Percentiles rank a stretch among this genome's conserved stretches.
phyloP scores from a whole-genome alignment of 1,140 invertebrate species.

The Aradophagus sp. region DNA sequence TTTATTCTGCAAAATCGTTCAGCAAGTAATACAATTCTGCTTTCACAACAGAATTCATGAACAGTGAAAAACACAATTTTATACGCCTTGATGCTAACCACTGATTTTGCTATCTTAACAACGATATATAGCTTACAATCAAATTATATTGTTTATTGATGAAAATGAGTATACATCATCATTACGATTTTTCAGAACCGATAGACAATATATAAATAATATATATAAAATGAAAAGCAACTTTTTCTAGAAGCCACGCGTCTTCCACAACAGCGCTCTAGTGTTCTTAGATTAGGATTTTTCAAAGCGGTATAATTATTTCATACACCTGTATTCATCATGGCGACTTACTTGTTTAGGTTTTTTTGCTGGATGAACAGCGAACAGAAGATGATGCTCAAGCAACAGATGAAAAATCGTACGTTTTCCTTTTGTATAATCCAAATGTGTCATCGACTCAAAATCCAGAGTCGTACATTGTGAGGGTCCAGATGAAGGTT shows the following conservation, averaged over 20 bases:
- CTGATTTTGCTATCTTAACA: slow-evolving; percentile 29
- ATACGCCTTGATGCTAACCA: slow-evolving; percentile 36
- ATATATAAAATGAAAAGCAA: slow-evolving; percentile 11
- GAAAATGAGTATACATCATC: too few relatives aligned
- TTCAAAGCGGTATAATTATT: too few relatives aligned
- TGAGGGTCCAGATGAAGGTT: slow-evolving; percentile 88
- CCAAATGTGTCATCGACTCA: slow-evolving; percentile 82
- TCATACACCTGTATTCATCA: too few relatives aligned
- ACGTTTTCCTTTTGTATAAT: slow-evolving; percentile 92
- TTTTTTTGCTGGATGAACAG: slow-evolving; percentile 81
- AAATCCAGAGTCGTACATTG: slow-evolving; percentile 86
- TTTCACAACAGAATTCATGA: slow-evolving; percentile 11
- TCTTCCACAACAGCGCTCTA: slow-evolving; percentile 41
- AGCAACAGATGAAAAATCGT: slow-evolving; percentile 84
- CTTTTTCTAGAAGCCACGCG: slow-evolving; percentile 33
- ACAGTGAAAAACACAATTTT: slow-evolving; percentile 20
- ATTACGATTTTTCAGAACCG: neutral
- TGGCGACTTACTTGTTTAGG: slow-evolving; percentile 68
- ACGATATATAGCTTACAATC: slow-evolving; percentile 43
- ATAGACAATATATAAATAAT: slow-evolving; percentile 17
- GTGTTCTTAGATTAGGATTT: slow-evolving; percentile 39
- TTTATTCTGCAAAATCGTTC: neutral
- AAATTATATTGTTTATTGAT: too few relatives aligned
- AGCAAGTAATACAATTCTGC: slow-evolving; percentile 12
- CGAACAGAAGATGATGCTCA: slow-evolving; percentile 65